phyloP scores from a whole-genome alignment of 2,113 vertebrate species.

The Toxotes chatareus region DNA sequence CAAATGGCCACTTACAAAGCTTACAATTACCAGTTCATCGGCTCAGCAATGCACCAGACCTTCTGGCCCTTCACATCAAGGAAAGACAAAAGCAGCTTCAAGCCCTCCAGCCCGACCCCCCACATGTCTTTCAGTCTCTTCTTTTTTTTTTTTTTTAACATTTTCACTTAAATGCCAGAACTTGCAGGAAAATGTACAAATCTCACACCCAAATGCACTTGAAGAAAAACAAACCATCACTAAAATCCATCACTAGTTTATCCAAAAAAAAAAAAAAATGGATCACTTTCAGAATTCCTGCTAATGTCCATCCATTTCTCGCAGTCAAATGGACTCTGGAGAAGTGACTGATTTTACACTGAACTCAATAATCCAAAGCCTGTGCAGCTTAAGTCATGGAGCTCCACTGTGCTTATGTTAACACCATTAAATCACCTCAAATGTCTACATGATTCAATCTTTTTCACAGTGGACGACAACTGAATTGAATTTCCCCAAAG shows the following conservation, averaged over 20 bases:
- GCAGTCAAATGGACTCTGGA: constrained; percentile 81
- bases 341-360: constrained; percentile 81
- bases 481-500: constrained; percentile 86
- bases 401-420: constrained; percentile 79
- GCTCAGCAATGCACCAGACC: constrained; percentile 5
- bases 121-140: background rate
- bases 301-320: constrained; percentile 80
- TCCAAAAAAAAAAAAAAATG: constrained; percentile 52
- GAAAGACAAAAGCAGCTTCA: constrained; percentile 34
- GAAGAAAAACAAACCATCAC: constrained; percentile 23
- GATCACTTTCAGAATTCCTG: constrained; percentile 74
- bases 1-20: background rate
- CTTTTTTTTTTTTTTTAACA: background rate
- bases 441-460: constrained; percentile 85
- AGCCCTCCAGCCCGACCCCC: background rate
- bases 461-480: constrained; percentile 79
- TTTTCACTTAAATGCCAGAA: constrained; percentile 13
- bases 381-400: constrained; percentile 67
- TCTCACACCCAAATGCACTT: constrained; percentile 35
- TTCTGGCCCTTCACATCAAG: constrained; percentile 2
- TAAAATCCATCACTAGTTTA: constrained; percentile 72
- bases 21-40: background rate
- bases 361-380: constrained; percentile 80
- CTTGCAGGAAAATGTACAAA: background rate
- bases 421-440: constrained; percentile 85